phyloP scores from a whole-genome alignment of 2,797 vertebrate species.

The Pseudochirops cupreus region DNA sequence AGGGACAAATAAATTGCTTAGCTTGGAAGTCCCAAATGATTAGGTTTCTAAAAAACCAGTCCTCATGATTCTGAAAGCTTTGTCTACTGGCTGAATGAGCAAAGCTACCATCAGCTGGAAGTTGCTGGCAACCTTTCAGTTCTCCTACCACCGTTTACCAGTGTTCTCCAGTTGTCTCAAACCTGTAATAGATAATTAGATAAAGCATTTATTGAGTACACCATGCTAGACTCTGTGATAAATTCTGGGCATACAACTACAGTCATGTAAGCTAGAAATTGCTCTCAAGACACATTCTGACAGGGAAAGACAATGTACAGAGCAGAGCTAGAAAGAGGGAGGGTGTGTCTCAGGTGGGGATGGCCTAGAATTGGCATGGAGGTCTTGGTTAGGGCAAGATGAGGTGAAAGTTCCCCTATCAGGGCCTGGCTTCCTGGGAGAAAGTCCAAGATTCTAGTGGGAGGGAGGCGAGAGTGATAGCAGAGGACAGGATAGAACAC shows the following conservation, averaged over 20 bases:
- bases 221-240: background rate
- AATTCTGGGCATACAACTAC: background rate
- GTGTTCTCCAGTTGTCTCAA: no score
- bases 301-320: background rate
- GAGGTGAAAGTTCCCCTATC: background rate
- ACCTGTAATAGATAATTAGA: no score
- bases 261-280: background rate
- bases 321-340: background rate
- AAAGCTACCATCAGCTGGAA: background rate
- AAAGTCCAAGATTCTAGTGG: background rate
- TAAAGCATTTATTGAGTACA: background rate
- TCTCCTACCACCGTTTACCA: background rate
- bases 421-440: background rate
- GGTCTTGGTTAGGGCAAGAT: background rate
- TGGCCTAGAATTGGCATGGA: background rate
- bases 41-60: background rate
- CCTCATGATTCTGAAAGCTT: background rate
- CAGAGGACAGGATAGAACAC: background rate
- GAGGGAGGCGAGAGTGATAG: background rate
- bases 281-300: background rate
- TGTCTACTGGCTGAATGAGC: background rate
- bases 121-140: background rate
- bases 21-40: background rate
- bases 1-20: background rate
- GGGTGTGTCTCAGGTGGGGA: background rate